Base-by-base conservation (phyloP, 2,888 invertebrate genomes). In the Tenthredo distinguenda region DNA sequence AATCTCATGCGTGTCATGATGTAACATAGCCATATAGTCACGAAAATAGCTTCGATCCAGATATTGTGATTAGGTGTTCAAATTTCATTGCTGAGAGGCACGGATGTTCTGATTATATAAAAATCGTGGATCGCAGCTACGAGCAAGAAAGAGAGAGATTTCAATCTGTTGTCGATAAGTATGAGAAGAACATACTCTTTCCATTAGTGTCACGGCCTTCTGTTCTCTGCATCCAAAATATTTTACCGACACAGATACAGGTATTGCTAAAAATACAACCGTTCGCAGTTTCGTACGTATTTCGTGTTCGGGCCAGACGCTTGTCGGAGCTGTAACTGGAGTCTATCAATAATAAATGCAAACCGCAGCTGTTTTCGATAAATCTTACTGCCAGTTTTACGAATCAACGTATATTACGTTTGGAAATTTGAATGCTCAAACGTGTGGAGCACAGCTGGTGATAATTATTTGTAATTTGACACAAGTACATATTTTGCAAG, bases 181-280 rank as follows among this genome's bases (percentile, higher is more conserved):
- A 55, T 55, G 55, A 55, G 55, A 55, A n/a, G n/a, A 55, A 55
- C 55, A 55, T n/a, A 55, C n/a, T 55, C n/a, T 18, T 55, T n/a
- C n/a, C n/a, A 55, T 55, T 7, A 55, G n/a, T 55, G n/a, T 55
- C n/a, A 55, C n/a, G 55, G 55, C n/a, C n/a, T 7, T 7, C 55
- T n/a, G n/a, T n/a, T 18, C 7, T 7, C n/a, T n/a, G n/a, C 1
- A 5, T n/a, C 1, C 7, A 55, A 55, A n/a, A 55, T 55, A 55
- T 55, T n/a, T n/a, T 55, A 55, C 55, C 18, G 6, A 55, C 18
- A 55, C 18, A 55, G 55, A 55, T 55, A 55, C 6, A 55, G n/a
- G n/a, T 55, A 55, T n/a, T 55, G n/a, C n/a, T 55, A 55, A 55
- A 55, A 55, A n/a, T n/a, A 55, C n/a, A 55, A 55, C 55, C 55